phyloP scores from a whole-genome alignment of 2,888 invertebrate species.

The Cataglyphis rosenhaueri region DNA sequence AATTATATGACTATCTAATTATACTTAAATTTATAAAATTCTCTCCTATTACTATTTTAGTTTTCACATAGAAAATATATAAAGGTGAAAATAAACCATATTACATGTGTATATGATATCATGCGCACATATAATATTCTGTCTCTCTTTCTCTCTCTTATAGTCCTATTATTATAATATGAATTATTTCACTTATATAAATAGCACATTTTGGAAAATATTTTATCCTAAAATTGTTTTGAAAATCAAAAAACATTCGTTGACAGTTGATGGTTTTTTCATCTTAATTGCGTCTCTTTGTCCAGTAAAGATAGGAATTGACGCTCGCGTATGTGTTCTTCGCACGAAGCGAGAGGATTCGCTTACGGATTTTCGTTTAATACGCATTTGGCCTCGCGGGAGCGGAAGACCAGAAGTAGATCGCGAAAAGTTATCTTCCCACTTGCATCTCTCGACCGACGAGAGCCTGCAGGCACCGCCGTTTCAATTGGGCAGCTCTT shows the following conservation, averaged over 20 bases:
- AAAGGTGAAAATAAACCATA: background rate
- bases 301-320: conserved; percentile 8
- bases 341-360: conserved; percentile 50
- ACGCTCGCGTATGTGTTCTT: conserved; percentile 31
- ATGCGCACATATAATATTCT: background rate
- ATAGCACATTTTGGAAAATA: background rate
- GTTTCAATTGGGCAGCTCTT: conserved; percentile 58
- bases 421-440: conserved; percentile 68
- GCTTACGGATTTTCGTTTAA: conserved; percentile 58
- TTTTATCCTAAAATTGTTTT: background rate
- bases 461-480: conserved; percentile 56
- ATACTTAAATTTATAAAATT: background rate
- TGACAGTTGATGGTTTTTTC: background rate
- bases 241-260: background rate
- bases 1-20: background rate
- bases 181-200: background rate
- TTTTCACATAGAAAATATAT: background rate
- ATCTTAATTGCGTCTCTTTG: conserved; percentile 30
- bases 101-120: background rate
- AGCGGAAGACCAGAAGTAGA: conserved; percentile 57
- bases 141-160: background rate
- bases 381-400: conserved; percentile 60
- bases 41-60: background rate
- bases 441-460: conserved; percentile 51
- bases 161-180: background rate